Base-by-base conservation (phyloP, 2,888 invertebrate species). In the Lycocerus yunnanus region DNA sequence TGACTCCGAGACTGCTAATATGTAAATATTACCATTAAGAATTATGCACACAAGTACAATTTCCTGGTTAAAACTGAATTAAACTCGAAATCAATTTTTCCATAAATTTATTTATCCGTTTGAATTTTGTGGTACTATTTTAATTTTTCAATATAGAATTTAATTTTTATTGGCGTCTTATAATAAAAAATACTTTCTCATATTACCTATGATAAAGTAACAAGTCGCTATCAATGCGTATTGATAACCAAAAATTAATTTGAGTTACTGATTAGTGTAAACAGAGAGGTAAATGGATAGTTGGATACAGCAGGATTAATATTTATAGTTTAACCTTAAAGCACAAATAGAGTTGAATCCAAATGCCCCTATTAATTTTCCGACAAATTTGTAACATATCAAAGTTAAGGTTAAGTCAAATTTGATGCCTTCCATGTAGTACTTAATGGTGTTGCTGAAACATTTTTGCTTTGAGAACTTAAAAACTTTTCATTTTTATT, bases 11-110 rank as follows among this genome's bases (percentile, higher is more conserved):
- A 76, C 69, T 65, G 73, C 66, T 73, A 73, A 76, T 71, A 71
- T 71, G 69, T 71, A 73, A 76, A 76, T 76, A 76, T 76, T 76
- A 71, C 71, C 71, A 58, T 73, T 70, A 24, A 24, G 73, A 76
- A 76, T 76, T 76, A 76, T 71, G 73, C 67, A 73, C 68, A 71
- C 70, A 73, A 75, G 68, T 65, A 73, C 67, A 73, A 68, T 66
- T 74, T 74, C 74, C 67, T 59, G 66, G 67, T 71, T 68, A 69
- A 68, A 68, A 69, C 74, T 72, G 66, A 75, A 75, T 71, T 71
- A 63, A 4, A 20, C 13, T 8, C n/a, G 5, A 18, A 60, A 18
- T 63, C 13, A 18, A 63, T 16, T 63, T 63, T 15, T 63, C 18
- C 6, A n/a, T 43, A n/a, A 6, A 2, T n/a, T 43, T 6, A n/a